A percentile compares a stretch with the other conserved stretches of the same genome.
phyloP scores from a whole-genome alignment of 2,888 invertebrate genomes.

The Dryococelus australis region DNA sequence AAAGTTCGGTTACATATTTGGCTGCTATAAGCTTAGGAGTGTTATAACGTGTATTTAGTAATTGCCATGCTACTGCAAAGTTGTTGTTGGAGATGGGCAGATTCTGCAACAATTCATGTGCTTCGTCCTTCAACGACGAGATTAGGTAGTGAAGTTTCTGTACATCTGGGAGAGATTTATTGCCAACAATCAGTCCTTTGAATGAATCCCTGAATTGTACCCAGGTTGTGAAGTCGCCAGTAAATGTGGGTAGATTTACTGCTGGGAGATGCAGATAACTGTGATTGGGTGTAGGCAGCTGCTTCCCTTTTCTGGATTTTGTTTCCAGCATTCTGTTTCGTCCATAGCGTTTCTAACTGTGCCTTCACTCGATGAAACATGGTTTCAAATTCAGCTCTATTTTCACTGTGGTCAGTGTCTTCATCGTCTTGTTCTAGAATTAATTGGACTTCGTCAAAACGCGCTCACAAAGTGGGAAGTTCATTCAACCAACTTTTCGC shows the following conservation, averaged over 20 bases:
- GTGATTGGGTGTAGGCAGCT: no score
- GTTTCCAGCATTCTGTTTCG: no score
- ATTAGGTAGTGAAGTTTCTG: slow-evolving; percentile 42
- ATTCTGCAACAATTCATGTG: no score
- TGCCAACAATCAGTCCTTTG: no score
- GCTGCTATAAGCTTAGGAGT: not conserved
- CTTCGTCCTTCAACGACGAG: not conserved
- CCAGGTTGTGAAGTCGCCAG: no score
- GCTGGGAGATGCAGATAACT: no score
- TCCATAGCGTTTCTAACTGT: no score
- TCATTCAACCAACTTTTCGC: not conserved
- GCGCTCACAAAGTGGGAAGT: not conserved
- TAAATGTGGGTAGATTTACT: no score
- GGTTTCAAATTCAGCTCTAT: not conserved
- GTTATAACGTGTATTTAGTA: not conserved
- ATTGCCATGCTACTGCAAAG: not conserved
- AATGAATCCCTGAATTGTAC: no score
- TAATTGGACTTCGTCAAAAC: not conserved
- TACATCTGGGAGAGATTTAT: no score
- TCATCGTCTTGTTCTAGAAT: not conserved
- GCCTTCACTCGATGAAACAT: not conserved
- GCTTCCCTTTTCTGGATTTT: no score
- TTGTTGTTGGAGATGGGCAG: slow-evolving; percentile 19
- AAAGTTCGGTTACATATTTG: not conserved
- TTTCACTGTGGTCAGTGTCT: not conserved